phyloP scores from a whole-genome alignment of 2,113 vertebrate genomes.

The Dromiciops gliroides region DNA sequence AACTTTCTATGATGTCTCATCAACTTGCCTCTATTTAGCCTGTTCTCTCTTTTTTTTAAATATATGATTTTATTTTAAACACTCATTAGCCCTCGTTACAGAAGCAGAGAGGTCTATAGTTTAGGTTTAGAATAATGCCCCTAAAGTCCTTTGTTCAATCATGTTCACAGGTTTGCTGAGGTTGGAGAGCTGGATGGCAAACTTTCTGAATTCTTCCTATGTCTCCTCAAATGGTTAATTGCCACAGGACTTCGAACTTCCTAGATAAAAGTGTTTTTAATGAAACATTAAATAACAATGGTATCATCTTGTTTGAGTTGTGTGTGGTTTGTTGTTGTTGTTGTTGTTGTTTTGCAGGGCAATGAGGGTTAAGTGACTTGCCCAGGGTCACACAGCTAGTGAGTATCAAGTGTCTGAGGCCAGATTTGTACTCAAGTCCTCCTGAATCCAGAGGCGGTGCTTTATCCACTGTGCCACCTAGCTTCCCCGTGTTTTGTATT shows the following conservation, averaged over 20 bases:
- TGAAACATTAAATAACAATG: not conserved
- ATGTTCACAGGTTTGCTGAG: not conserved
- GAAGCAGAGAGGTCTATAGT: not conserved
- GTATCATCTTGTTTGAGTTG: too few relatives aligned
- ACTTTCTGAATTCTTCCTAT: not conserved
- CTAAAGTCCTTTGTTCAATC: not conserved
- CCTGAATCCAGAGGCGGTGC: too few relatives aligned
- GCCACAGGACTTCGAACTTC: not conserved
- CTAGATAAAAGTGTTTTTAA: not conserved
- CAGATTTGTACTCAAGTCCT: too few relatives aligned
- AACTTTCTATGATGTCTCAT: not conserved
- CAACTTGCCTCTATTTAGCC: not conserved
- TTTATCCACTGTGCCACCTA: too few relatives aligned
- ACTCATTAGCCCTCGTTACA: not conserved
- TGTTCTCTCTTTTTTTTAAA: not conserved
- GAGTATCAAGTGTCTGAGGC: too few relatives aligned
- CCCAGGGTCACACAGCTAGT: too few relatives aligned
- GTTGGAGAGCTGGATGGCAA: not conserved
- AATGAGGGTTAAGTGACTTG: too few relatives aligned
- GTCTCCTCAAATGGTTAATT: not conserved
- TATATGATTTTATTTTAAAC: not conserved
- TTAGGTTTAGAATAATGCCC: not conserved
- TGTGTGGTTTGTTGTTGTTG: too few relatives aligned
- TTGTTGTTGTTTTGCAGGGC: too few relatives aligned
- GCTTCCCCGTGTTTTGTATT: too few relatives aligned